These are phyloP conservation scores for Portunus trituberculatus DNA, from an alignment of 1,140 invertebrate genomes.

Conservation along the genomic window DNA sequence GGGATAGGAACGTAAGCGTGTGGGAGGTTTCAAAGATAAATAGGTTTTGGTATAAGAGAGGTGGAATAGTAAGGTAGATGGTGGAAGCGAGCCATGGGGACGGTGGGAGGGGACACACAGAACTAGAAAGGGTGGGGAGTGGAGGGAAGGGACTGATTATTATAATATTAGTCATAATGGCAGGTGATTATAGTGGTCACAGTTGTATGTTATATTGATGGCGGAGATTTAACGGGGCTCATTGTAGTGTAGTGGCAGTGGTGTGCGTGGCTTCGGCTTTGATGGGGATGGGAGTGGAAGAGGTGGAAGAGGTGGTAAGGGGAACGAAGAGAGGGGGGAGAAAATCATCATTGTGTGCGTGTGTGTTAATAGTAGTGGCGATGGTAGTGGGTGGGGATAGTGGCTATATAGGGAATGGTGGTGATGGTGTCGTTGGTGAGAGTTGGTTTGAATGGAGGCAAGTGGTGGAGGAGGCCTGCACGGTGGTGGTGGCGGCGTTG, in stretches of 20 bases:
- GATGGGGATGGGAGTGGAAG: too few relatives aligned
- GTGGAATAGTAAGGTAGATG: too few relatives aligned
- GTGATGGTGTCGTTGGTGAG: not conserved
- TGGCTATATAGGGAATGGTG: not conserved
- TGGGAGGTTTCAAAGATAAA: too few relatives aligned
- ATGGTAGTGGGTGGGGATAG: not conserved
- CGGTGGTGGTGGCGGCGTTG: not conserved
- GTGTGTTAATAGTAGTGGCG: not conserved
- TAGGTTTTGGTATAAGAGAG: too few relatives aligned
- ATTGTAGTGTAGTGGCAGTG: not conserved
- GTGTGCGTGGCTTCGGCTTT: not conserved
- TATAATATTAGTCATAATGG: not conserved
- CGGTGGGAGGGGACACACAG: too few relatives aligned
- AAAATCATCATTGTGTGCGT: not conserved
- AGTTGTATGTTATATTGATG: not conserved
- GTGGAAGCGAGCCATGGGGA: too few relatives aligned
- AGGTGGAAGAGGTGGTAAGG: too few relatives aligned
- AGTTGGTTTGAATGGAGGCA: not conserved
- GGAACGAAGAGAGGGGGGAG: too few relatives aligned
- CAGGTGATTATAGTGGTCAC: not conserved
- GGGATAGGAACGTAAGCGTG: too few relatives aligned
- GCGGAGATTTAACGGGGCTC: not conserved
- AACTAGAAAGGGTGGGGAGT: too few relatives aligned
- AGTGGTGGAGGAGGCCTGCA: not conserved
- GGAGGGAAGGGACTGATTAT: not conserved